Evolutionary conservation across 2,113 vertebrate genomes (phyloP).

Genomic region (Rhodinocichla rosea): DNA sequence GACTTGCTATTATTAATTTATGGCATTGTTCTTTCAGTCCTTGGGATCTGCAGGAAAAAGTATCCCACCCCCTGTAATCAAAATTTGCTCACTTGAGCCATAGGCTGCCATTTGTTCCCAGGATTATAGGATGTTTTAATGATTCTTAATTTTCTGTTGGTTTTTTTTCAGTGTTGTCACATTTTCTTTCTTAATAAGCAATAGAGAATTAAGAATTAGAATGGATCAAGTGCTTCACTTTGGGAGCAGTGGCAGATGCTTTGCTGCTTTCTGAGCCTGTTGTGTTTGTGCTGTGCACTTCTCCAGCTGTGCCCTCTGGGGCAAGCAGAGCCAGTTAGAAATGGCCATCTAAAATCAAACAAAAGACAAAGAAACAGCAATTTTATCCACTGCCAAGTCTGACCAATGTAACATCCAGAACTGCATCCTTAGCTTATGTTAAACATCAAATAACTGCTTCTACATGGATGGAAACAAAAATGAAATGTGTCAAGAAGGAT

Average conservation of each 20-base stretch:
- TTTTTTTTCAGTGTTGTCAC: neutral
- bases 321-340: neutral
- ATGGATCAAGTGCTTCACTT: neutral
- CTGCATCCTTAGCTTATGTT: neutral
- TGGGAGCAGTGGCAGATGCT: neutral
- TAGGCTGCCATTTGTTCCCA: neutral
- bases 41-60: neutral
- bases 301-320: neutral
- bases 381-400: neutral
- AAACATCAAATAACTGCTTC: neutral
- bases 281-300: neutral
- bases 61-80: neutral
- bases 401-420: neutral
- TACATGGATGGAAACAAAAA: neutral
- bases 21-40: neutral
- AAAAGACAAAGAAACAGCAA: neutral
- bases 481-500: neutral
- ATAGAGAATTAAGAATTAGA: neutral
- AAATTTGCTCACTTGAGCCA: neutral
- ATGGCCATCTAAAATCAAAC: neutral
- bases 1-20: slow-evolving; percentile 43
- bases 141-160: neutral
- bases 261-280: neutral
- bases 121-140: neutral
- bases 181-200: neutral